Base-by-base conservation (phyloP, 2,888 invertebrate species). In the Andricus quercusramuli region DNA sequence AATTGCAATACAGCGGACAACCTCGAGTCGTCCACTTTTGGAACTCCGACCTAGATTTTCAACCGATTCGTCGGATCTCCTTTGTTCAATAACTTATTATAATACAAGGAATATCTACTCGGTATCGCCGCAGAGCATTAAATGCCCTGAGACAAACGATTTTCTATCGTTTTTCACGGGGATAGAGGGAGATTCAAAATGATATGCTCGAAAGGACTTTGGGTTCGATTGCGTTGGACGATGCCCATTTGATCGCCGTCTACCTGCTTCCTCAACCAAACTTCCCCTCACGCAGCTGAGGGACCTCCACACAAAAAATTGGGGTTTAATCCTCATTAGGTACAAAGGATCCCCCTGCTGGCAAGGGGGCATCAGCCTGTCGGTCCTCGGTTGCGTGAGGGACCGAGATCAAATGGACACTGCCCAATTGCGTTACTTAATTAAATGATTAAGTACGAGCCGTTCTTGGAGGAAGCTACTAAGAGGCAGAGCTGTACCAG, bases 401-500 rank as follows among this genome's bases (percentile, higher is more conserved):
- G 37, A 8, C 9, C 37, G 37, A 8, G 37, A 37, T 37, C 37
- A 37, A 37, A 37, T 37, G 37, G 37, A 9, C 37, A 37, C 37
- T 37, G 37, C 8, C 37, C 84, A 84, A 87, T 88, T 87, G 84
- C 82, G 87, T 74, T 13, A 74, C 51, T 74, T 74, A 70, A 70
- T 51, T 70, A 74, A 85, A 85, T 85, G 83, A 80, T 92, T 92
- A 92, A 92, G 92, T 92, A 92, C 91, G 88, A 88, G 90, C 85
- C 87, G 86, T 83, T 88, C 83, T 79, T 80, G 64, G 66, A 47
- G 44, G 59, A 79, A 20, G 80, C 89, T 90, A 92, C 95, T 96
- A 97, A 94, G 96, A 96, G 62, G 96, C 95, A 83, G 96, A 94
- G 80, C 96, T 95, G 91, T 97, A 97, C 97, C 97, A 97, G 90